phyloP scores from a whole-genome alignment of 1,140 invertebrate species.

The Drosophila virilis region DNA sequence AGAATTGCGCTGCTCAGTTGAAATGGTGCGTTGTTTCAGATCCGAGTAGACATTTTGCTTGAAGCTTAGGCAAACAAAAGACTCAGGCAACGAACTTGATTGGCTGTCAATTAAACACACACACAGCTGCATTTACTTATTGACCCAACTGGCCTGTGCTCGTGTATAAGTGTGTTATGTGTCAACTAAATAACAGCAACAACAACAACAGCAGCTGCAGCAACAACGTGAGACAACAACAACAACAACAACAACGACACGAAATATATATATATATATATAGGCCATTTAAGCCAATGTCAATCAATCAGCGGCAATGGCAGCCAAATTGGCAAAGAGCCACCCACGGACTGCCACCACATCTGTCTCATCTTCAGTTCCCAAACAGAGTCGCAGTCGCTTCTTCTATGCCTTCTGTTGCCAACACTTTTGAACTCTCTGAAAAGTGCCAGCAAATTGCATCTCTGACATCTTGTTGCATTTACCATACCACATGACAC shows the following conservation, averaged over 20 bases:
- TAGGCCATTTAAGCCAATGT: slow-evolving; percentile 78
- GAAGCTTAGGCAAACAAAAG: slow-evolving; percentile 25
- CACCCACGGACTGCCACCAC: slow-evolving; percentile 59
- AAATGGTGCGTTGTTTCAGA: background rate
- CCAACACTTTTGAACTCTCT: slow-evolving; percentile 43
- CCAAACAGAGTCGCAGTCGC: background rate
- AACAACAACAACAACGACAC: slow-evolving; percentile 9
- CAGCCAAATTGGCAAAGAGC: slow-evolving; percentile 72
- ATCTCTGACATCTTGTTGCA: slow-evolving; percentile 2
- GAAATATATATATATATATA: too few species aligned
- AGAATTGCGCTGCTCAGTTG: too few species aligned
- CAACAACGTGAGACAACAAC: slow-evolving; percentile 2
- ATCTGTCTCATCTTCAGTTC: slow-evolving; percentile 44
- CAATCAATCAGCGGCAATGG: slow-evolving; percentile 74
- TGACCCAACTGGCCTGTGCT: slow-evolving; percentile 38
- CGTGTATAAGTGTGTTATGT: slow-evolving; percentile 45
- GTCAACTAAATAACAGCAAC: slow-evolving; percentile 24
- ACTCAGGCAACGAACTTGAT: slow-evolving; percentile 50
- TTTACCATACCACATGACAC: slow-evolving; percentile 5
- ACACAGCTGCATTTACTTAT: slow-evolving; percentile 27
- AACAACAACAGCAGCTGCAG: slow-evolving; percentile 4
- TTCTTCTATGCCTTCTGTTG: slow-evolving; percentile 26
- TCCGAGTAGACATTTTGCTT: background rate
- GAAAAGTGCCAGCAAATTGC: slow-evolving; percentile 42
- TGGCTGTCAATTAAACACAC: slow-evolving; percentile 37